Base-by-base conservation (phyloP, 2,113 vertebrate genomes). In the Tragelaphus scriptus region DNA sequence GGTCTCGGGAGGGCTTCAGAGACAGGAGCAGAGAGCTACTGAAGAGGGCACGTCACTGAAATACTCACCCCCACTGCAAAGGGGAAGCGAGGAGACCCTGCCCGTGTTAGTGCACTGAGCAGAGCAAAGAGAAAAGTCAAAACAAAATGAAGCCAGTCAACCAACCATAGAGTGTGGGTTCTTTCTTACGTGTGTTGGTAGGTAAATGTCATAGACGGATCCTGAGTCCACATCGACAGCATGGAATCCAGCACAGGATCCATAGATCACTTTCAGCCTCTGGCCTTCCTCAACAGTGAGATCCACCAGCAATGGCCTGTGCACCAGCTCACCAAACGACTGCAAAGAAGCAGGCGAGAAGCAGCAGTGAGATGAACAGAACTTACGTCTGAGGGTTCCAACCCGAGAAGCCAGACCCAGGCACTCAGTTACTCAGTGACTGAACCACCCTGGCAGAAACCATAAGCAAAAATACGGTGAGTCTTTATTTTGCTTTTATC, bases 231-330 rank as follows among this genome's bases (percentile, higher is more conserved):
- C 99, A 65, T 99, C 99, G 87, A 99, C 99, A 0, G 99, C 99
- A 93, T 99, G 99, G 98, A 99, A 99, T 68, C 99, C 99, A 97
- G 99, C 99, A 68, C 98, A 99, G 85, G 99, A 99, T 49, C 99
- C 99, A 81, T 99, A 99, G 99, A 99, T 99, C 96, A 99, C 99
- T 98, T 99, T 99, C 98, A 99, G 98, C 98, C 99, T 99, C 98
- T 99, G 99, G 56, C 99, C 99, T 94, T 99, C 99, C 98, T 99
- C 99, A 84, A 99, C 99, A 0, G 99, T 99, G 90, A 99, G 99
- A 98, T 99, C 99, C 55, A 99, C 99, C 98, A 99, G 98, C 97
- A 99, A 98, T 56, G 99, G 99, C 98, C 99, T 99, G 98, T 99
- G 99, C 96, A 99, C 99, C 98, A 99, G 94, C 94, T 99, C 99